Percentiles rank a stretch among this genome's conserved stretches.
phyloP scores from a whole-genome alignment of 2,888 invertebrate genomes.

The Tetragnatha montana region DNA sequence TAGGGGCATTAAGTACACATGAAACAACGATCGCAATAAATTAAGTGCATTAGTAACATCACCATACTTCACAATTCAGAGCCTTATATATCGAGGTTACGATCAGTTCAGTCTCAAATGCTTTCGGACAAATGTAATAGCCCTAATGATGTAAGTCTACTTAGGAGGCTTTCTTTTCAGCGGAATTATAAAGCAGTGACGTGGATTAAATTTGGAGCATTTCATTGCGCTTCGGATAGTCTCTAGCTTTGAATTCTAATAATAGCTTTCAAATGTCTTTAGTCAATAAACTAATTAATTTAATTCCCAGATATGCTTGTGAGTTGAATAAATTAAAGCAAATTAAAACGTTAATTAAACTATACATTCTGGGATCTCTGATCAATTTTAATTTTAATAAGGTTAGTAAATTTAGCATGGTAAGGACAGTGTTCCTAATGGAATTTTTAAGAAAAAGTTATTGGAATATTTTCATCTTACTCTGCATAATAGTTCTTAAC shows the following conservation, averaged over 20 bases:
- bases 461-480: no score
- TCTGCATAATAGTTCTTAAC: no score
- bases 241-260: not conserved
- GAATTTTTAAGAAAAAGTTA: no score
- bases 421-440: no score
- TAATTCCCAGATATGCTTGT: not conserved
- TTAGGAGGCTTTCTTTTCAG: not conserved
- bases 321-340: not conserved
- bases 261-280: not conserved
- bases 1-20: constrained; percentile 21
- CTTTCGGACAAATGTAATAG: not conserved
- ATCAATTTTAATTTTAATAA: no score
- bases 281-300: not conserved
- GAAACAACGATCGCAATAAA: constrained; percentile 19
- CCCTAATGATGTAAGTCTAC: not conserved
- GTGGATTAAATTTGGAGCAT: not conserved
- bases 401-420: no score
- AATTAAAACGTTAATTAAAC: not conserved
- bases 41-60: constrained; percentile 41
- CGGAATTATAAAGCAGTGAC: not conserved
- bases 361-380: not conserved
- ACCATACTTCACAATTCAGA: not conserved
- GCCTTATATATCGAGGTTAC: not conserved
- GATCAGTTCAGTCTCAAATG: not conserved
- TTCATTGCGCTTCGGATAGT: not conserved